Evolutionary conservation across 1,140 invertebrate species (phyloP), one percentile per base, ranked within the genome.

Genomic region (Aethina tumida): DNA sequence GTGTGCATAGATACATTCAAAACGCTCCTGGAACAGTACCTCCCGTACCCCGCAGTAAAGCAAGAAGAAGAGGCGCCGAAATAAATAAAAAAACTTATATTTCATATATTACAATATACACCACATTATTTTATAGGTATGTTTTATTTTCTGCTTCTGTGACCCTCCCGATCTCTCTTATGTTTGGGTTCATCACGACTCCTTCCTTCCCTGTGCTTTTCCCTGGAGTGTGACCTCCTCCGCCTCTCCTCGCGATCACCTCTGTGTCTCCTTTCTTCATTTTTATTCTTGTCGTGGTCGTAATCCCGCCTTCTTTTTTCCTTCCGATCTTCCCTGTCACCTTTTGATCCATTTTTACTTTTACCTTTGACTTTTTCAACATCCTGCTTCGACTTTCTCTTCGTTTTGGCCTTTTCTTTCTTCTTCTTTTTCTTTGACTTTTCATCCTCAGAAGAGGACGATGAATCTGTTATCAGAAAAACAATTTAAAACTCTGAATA

Each of bases 1-100:
- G 58, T 59, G 7, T 56, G 56, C 28, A 42, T 59, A 2, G 53
- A 60, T 27, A 60, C 58, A n/a, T 60, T 60, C 31, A 49, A 50
- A 19, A 37, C 40, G 10, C 9, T 58, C 21, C 14, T 60, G 28
- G 22, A 49, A 17, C 37, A 41, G 8, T 27, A 46, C 18, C 33
- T 36, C 30, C 35, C 16, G 12, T n/a, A n/a, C n/a, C n/a, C n/a
- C n/a, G n/a, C n/a, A n/a, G n/a, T n/a, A n/a, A n/a, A n/a, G n/a
- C n/a, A n/a, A n/a, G n/a, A n/a, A n/a, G n/a, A n/a, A n/a, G n/a
- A n/a, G n/a, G 45, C 21, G 30, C 3, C 12, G 21, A 25, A 24
- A 29, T 20, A 17, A 20, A 1, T 18, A 39, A 39, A 17, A 24
- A 31, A 8, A 27, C 5, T 14, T 15, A 8, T 28, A 14, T 36